Evolutionary conservation across 1,140 invertebrate species (phyloP).

Genomic region (Steinernema feltiae): DNA sequence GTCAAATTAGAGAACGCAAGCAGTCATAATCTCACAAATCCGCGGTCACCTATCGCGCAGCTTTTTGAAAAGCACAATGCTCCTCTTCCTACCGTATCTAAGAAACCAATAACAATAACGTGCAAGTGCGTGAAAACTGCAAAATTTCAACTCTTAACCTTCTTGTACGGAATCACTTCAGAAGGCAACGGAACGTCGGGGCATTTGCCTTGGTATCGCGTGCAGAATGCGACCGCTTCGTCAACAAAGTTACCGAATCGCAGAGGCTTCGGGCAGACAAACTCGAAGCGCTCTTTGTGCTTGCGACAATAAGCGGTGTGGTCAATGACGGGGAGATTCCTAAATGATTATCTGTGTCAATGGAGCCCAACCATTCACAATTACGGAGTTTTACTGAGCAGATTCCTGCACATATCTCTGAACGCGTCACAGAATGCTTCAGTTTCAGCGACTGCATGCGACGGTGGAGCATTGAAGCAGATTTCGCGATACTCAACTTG

Average conservation of each 20-base stretch:
- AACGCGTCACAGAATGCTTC: constrained; percentile 33
- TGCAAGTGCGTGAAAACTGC: background rate
- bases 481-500: background rate
- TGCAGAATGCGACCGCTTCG: constrained; percentile 30
- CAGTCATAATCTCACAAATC: no score
- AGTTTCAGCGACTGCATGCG: background rate
- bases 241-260: constrained; percentile 17
- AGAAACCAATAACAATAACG: background rate
- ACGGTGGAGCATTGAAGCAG: background rate
- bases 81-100: background rate
- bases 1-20: no score
- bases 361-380: background rate
- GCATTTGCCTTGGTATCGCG: constrained; percentile 29
- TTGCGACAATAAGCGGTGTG: constrained; percentile 29
- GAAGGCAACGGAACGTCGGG: constrained; percentile 22
- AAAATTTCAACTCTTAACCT: constrained; percentile 12
- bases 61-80: no score
- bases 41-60: no score
- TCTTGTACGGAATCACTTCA: constrained; percentile 31
- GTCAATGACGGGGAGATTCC: constrained; percentile 28
- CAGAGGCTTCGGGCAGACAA: constrained; percentile 36
- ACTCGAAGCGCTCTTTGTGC: constrained; percentile 29
- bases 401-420: constrained; percentile 23
- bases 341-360: constrained; percentile 6
- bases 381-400: constrained; percentile 5